Evolutionary conservation across 2,888 invertebrate species (phyloP).

Genomic region (Marronus borbonicus): DNA sequence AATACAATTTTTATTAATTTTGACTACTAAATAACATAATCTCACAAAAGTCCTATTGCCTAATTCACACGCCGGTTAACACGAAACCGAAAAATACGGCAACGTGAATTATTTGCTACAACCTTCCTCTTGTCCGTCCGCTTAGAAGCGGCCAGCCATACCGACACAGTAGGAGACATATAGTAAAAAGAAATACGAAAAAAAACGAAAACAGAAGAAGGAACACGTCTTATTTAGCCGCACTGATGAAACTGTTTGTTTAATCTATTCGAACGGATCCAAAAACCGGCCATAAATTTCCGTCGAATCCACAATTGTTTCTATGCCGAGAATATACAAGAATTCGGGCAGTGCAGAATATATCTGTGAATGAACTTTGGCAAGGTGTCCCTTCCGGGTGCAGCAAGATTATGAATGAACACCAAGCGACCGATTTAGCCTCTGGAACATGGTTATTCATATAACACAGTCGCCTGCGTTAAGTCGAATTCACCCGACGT

Average conservation of each 20-base stretch:
- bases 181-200: slow-evolving; percentile 19
- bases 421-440: slow-evolving; percentile 62
- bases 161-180: slow-evolving; percentile 7
- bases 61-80: slow-evolving; percentile 24
- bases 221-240: slow-evolving; percentile 46
- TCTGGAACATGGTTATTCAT: slow-evolving; percentile 56
- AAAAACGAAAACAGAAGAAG: slow-evolving; percentile 27
- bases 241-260: slow-evolving; percentile 46
- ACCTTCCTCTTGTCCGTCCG: slow-evolving; percentile 4
- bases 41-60: slow-evolving; percentile 18
- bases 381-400: slow-evolving; percentile 62
- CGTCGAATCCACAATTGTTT: slow-evolving; percentile 47
- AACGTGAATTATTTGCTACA: slow-evolving; percentile 39
- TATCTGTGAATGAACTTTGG: slow-evolving; percentile 64
- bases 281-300: slow-evolving; percentile 45
- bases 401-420: slow-evolving; percentile 62
- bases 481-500: slow-evolving; percentile 31
- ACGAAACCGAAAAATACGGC: slow-evolving; percentile 26
- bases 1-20: slow-evolving; percentile 26
- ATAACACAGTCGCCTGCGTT: slow-evolving; percentile 46
- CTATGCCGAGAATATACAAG: slow-evolving; percentile 52
- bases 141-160: background rate
- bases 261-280: slow-evolving; percentile 46
- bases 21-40: slow-evolving; percentile 25
- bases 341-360: slow-evolving; percentile 52